These are phyloP conservation scores for Drosophila vallismaia DNA, from an alignment of 2,888 invertebrate genomes.

Conservation along the genomic window DNA sequence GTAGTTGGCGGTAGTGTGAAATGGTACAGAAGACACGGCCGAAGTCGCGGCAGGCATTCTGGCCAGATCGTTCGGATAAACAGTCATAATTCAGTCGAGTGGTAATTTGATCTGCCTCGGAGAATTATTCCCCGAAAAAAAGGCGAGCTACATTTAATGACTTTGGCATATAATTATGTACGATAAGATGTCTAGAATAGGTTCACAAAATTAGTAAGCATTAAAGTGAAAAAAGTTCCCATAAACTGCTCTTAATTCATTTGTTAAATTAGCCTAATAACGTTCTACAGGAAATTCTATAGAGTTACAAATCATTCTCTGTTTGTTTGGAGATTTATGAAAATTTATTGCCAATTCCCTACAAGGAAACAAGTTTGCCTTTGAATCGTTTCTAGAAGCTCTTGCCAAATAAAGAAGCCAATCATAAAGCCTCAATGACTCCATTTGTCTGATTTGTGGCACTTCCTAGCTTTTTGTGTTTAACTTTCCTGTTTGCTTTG, in stretches of 20 bases:
- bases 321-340: slow-evolving; percentile 25
- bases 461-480: slow-evolving; percentile 31
- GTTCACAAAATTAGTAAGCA: slow-evolving; percentile 26
- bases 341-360: slow-evolving; percentile 18
- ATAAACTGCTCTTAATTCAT: slow-evolving; percentile 14
- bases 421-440: slow-evolving; percentile 1
- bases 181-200: neutral
- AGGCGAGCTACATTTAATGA: neutral
- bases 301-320: slow-evolving; percentile 15
- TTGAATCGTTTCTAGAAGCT: slow-evolving; percentile 32
- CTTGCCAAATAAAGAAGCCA: slow-evolving; percentile 26
- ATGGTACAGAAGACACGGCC: slow-evolving; percentile 53
- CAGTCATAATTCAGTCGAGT: slow-evolving; percentile 3
- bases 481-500: slow-evolving; percentile 11
- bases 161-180: slow-evolving; percentile 3
- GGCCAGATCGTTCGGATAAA: slow-evolving; percentile 26
- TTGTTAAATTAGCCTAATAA: slow-evolving; percentile 35
- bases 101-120: slow-evolving; percentile 10
- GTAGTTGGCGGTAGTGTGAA: slow-evolving; percentile 38
- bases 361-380: slow-evolving; percentile 42
- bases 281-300: slow-evolving; percentile 29
- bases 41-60: slow-evolving; percentile 6
- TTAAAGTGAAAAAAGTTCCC: slow-evolving; percentile 10
- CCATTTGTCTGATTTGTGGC: slow-evolving; percentile 16
- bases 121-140: neutral